A percentile compares a stretch with the other conserved stretches of the same genome.
Evolutionary conservation across 2,888 invertebrate genomes (phyloP).

Genomic region (Melanostoma mellinum): DNA sequence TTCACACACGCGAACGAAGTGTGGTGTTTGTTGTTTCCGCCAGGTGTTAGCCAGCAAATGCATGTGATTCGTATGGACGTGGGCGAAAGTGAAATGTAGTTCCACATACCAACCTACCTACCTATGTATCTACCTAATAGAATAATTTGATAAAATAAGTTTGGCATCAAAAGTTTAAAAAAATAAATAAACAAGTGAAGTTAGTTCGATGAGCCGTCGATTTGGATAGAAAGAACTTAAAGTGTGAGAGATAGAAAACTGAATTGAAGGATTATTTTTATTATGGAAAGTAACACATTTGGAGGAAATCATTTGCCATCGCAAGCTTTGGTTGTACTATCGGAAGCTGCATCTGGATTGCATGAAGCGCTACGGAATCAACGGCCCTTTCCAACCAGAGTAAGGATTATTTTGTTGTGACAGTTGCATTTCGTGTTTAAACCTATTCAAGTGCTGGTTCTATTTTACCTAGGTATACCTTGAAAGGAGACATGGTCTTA

Average conservation of each 20-base stretch:
- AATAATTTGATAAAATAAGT: not conserved
- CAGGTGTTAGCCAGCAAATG: constrained; percentile 36
- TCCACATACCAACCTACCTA: not conserved
- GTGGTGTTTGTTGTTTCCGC: constrained; percentile 52
- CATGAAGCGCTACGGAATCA: constrained; percentile 89
- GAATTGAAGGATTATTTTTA: constrained; percentile 70
- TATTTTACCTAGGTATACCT: not conserved
- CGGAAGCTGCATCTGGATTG: constrained; percentile 88
- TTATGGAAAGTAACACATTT: constrained; percentile 90
- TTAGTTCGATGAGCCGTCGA: constrained; percentile 48
- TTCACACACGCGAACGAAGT: constrained; percentile 33
- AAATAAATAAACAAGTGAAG: constrained; percentile 1
- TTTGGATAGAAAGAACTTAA: constrained; percentile 23
- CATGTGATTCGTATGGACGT: constrained; percentile 64
- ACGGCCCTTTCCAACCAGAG: constrained; percentile 89
- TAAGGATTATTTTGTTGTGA: constrained; percentile 78
- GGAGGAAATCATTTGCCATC: constrained; percentile 88
- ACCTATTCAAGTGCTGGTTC: constrained; percentile 6
- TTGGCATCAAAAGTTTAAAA: not conserved
- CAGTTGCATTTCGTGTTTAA: too few relatives aligned
- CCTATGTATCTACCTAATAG: constrained; percentile 12
- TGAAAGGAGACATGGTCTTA: not conserved
- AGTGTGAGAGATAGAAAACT: constrained; percentile 24
- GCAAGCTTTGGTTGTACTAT: constrained; percentile 89
- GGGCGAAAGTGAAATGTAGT: constrained; percentile 65